Evolutionary conservation across 2,797 vertebrate species (phyloP), one percentile per base, ranked within the genome.

Genomic region (Coendou prehensilis): DNA sequence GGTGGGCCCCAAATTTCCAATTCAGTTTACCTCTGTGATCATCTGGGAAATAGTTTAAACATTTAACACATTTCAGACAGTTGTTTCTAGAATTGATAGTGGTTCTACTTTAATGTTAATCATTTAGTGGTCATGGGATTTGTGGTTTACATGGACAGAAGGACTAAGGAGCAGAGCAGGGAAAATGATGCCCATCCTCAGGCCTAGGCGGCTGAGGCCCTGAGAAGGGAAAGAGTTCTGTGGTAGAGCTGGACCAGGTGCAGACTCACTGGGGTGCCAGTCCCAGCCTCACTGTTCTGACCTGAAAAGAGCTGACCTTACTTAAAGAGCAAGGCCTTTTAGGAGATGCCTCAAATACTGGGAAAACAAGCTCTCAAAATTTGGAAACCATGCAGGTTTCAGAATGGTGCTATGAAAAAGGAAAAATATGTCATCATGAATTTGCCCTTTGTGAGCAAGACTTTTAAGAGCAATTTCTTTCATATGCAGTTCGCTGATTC

Each of bases 21-120:
- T 30, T 87, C 69, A 82, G 76, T 78, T 86, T 84, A 67, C 26
- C 33, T 94, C 64, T 87, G 5, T 47, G 84, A 20, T 83, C 50
- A 80, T 69, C 54, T 61, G 5, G 37, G 64, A 80, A 92, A 78
- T 81, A 88, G 79, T 91, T 78, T 96, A 64, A 75, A 56, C 64
- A 71, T 71, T 89, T 88, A 87, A n/a, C 63, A 14, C 56, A 95
- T 92, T 95, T 95, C 47, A 90, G n/a, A 69, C 6, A 92, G 83
- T 3, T 87, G 52, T 85, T 91, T 96, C 80, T 91, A 56, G 33
- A 91, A 18, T 47, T 89, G 26, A 83, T 14, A 33, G 14, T 96
- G 59, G 33, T 89, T 91, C 69, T 78, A 14, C 52, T 91, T 94
- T 69, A 67, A 92, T 57, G 50, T 75, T 86, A 52, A 45, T 37